Base-by-base conservation (phyloP, 2,797 vertebrate genomes). In the Sebastes vulpes region DNA sequence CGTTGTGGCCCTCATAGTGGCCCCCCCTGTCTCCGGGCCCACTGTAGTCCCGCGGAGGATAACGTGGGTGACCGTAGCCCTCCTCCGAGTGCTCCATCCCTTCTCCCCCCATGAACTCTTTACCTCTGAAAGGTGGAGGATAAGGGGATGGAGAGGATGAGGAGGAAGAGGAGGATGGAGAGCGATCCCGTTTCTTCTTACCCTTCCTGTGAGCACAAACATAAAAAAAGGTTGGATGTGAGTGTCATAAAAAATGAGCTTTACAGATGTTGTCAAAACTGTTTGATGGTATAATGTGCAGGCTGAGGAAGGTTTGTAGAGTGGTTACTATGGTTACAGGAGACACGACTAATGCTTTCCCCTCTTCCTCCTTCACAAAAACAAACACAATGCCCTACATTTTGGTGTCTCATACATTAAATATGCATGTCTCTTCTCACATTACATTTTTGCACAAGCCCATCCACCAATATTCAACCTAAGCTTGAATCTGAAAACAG, bases 121-220 rank as follows among this genome's bases (percentile, higher is more conserved):
- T 96, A 0, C 94, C 95, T 85, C 97, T 96, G 90, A 95, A 97
- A 0, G 96, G 95, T 6, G 96, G 97, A 14, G 98, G 98, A 14
- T 93, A 94, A 5, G 93, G 95, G 64, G 95, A 96, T 0, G 92
- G 93, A 10, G 98, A 99, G 42, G 97, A 98, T 0, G 98, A 99
- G 0, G 98, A 99, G 0, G 98, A 98, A 0, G 98, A 99, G 0
- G 98, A 98, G 18, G 98, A 99, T 1, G 98, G 97, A 81, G 98
- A 99, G 28, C 98, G 96, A 79, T 99, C 98, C 3, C 98, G 97
- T 38, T 98, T 97, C 95, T 98, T 96, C 84, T 99, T 97, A 71
- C 97, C 97, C 89, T 99, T 99, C 96, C 98, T 99, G 92, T 46
- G 38, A 57, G 2, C 57, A 66, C 67, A 58, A 68, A 9, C 2